Evolutionary conservation across 2,113 vertebrate species (phyloP), one percentile per base, ranked within the genome.

Genomic region (Ibidorhyncha struthersii): DNA sequence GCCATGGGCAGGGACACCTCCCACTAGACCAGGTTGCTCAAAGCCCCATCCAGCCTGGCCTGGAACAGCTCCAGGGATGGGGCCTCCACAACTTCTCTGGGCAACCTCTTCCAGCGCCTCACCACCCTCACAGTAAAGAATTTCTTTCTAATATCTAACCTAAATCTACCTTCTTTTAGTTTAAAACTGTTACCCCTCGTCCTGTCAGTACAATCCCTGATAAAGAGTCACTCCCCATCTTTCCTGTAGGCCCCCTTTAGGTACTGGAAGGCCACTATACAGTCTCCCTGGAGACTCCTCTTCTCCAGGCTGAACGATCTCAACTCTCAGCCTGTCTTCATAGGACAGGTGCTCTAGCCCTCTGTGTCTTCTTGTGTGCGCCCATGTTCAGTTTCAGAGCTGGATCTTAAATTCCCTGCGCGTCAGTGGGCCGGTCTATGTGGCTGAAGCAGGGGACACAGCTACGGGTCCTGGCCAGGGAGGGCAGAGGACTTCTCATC

Each of bases 351-450:
- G 23, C 25, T 36, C 36, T 36, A 27, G 14, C n/a, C 17, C 36
- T 62, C 25, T 27, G 25, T 40, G 9, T 25, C 16, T 15, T 63
- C 32, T 56, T 32, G 14, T 25, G 20, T n/a, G 23, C 36, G 14
- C 14, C 16, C 14, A 3, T 63, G 86, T 69, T n/a, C 41, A 19
- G 11, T 7, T 63, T 40, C n/a, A 63, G 55, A 20, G 36, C 34
- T 58, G 49, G 14, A 23, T 58, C 17, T 30, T 12, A 59, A 45
- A 61, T 53, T 55, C 14, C 20, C 30, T 29, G 26, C 0, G 0
- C 18, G 10, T 49, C 52, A 38, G 50, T 19, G 50, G 38, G 18
- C 1, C 0, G 1, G 26, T 61, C 59, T 53, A 18, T 30, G 8
- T 19, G 34, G 12, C 30, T 81, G 49, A 70, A 70, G 36, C 29